These are phyloP conservation scores for Sylvilagus floridanus DNA, from an alignment of 2,797 vertebrate genomes.

Conservation along the genomic window DNA sequence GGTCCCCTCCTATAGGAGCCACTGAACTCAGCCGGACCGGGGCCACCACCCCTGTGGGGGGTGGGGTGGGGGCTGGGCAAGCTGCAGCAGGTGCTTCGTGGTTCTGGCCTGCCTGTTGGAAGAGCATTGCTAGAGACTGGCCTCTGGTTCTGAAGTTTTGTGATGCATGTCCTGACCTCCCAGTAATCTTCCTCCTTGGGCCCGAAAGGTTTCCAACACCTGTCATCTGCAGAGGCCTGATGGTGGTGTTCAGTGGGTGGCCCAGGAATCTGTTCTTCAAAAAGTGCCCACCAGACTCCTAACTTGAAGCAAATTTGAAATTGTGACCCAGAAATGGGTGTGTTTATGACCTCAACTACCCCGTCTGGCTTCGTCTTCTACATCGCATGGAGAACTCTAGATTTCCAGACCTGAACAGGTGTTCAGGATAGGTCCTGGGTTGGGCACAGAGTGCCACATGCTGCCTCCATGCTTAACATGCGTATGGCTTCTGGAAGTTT, in stretches of 20 bases:
- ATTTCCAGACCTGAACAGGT: not conserved
- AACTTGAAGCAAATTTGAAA: not conserved
- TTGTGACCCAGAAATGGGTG: not conserved
- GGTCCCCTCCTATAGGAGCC: not conserved
- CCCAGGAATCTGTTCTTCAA: not conserved
- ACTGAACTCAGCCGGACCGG: too few relatives aligned
- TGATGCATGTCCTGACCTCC: not conserved
- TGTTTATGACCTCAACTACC: not conserved
- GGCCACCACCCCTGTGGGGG: not conserved
- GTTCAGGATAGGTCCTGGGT: rapidly evolving
- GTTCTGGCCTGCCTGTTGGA: not conserved
- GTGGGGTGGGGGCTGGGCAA: not conserved
- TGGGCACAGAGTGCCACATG: not conserved
- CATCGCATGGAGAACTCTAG: rapidly evolving
- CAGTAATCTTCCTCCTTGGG: not conserved
- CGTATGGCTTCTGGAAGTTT: not conserved
- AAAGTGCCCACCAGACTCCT: not conserved
- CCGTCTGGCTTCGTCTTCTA: not conserved
- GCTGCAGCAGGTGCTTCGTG: not conserved
- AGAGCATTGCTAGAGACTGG: not conserved
- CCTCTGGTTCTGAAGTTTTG: not conserved
- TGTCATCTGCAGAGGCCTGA: too few relatives aligned
- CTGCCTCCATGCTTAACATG: rapidly evolving
- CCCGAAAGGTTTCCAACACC: not conserved
- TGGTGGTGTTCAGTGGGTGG: too few relatives aligned